These are phyloP conservation scores for Molorchus minor DNA, from an alignment of 2,888 invertebrate genomes.

Conservation along the genomic window DNA sequence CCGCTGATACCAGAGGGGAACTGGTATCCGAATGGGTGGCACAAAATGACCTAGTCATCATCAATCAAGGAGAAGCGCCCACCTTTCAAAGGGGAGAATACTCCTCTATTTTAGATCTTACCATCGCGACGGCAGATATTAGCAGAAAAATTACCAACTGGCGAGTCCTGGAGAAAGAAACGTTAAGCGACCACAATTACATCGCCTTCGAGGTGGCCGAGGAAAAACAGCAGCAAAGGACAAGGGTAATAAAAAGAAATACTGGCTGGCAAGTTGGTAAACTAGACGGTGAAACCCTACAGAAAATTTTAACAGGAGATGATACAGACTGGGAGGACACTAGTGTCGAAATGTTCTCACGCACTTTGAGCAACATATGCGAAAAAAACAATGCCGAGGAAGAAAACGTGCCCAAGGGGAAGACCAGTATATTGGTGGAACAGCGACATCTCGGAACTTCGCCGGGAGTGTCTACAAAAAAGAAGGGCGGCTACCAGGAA, in stretches of 20 bases:
- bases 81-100: not conserved
- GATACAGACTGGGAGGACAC: not conserved
- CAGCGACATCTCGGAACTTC: not conserved
- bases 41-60: not conserved
- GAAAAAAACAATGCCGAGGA: conserved; percentile 26
- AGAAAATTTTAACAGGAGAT: not conserved
- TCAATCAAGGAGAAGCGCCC: not conserved
- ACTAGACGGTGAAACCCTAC: conserved; percentile 20
- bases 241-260: not conserved
- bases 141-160: not conserved
- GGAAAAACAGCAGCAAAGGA: no score
- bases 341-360: not conserved
- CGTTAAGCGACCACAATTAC: not conserved
- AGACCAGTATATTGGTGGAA: conserved; percentile 32
- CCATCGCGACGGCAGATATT: not conserved
- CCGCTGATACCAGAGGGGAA: not conserved
- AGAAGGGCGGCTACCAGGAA: conserved; percentile 16
- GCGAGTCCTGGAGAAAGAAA: not conserved
- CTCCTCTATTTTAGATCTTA: not conserved
- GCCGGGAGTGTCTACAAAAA: conserved; percentile 2
- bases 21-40: not conserved
- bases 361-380: conserved; percentile 18
- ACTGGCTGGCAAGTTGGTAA: conserved; percentile 23
- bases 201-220: not conserved
- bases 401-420: not conserved